Evolutionary conservation across 2,797 vertebrate species (phyloP), one percentile per base, ranked within the genome.

Genomic region (Parambassis ranga): DNA sequence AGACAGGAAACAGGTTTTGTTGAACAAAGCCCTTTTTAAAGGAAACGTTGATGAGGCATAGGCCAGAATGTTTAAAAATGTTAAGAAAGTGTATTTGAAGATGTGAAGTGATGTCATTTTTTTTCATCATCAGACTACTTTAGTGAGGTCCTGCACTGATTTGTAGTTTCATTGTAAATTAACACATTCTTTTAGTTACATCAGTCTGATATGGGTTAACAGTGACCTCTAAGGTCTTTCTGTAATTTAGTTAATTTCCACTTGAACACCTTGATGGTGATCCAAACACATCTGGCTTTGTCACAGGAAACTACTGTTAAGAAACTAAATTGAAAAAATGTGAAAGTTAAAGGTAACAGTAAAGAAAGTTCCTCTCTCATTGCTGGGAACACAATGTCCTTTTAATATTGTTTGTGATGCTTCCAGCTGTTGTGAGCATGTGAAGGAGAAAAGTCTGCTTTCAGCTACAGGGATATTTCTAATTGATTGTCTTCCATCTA

Each of bases 1-100:
- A 77, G 83, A 87, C 84, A 88, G 86, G 90, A 91, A 90, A 84
- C 85, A 4, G 75, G 69, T 82, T 83, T 74, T 55, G 60, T 49
- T 57, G 80, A 89, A 91, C 87, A 85, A 89, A 86, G 85, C 71
- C 53, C 80, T 83, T 77, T 81, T 79, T 61, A 74, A 73, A 85
- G 75, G 57, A 71, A 72, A 65, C 48, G 57, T 75, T 74, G 66
- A 81, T 58, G 48, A 74, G 66, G 65, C 65, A 42, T 51, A 43
- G 59, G 16, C 42, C 38, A 10, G 73, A 33, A 59, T 74, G 35
- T 72, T 59, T 60, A 37, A 69, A 69, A 1, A 74, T 74, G 74
- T 64, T 16, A 22, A 59, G 35, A 46, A 75, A 64, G 23, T 48
- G 42, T 58, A 56, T 82, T 51, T 60, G 10, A 32, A 23, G 33